Conservation (phyloP, 2,797 vertebrate species). For the Parotocinclus haroldoi region DNA sequence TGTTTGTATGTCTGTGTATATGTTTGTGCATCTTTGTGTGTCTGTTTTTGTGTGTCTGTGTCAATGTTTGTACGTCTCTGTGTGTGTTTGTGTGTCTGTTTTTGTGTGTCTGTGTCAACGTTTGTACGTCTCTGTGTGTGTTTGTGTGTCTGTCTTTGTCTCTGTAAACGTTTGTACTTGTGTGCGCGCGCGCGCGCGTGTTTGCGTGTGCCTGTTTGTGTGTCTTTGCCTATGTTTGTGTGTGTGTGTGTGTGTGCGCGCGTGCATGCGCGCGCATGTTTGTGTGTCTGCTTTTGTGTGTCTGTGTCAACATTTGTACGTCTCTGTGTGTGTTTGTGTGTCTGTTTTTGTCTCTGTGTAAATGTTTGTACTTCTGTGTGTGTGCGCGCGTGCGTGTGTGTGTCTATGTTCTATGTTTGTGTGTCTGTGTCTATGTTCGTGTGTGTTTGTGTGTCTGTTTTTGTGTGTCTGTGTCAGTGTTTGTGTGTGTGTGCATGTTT, state of each 20-base stretch:
- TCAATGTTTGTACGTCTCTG: background rate
- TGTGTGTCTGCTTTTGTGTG: no score
- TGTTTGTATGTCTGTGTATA: background rate
- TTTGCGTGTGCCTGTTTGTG: conserved; percentile 22
- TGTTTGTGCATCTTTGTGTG: no score
- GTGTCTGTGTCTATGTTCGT: no score
- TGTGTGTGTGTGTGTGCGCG: conserved; percentile 20
- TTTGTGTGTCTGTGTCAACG: conserved; percentile 21
- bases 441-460: background rate
- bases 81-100: conserved; percentile 4
- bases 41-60: no score
- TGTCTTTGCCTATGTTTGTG: no score
- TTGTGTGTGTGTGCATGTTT: conserved; percentile 1
- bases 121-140: background rate
- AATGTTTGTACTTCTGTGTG: no score
- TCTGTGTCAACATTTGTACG: no score
- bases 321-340: background rate
- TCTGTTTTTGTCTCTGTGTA: conserved; percentile 23
- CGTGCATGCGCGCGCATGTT: no score
- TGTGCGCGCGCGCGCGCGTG: background rate
- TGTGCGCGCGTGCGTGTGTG: background rate
- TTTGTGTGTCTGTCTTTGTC: no score
- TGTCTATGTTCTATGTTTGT: no score
- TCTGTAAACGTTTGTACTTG: no score
- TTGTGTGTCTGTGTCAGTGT: conserved; percentile 20